Base-by-base conservation (phyloP, 2,797 vertebrate genomes). In the Chrosomus eos region DNA sequence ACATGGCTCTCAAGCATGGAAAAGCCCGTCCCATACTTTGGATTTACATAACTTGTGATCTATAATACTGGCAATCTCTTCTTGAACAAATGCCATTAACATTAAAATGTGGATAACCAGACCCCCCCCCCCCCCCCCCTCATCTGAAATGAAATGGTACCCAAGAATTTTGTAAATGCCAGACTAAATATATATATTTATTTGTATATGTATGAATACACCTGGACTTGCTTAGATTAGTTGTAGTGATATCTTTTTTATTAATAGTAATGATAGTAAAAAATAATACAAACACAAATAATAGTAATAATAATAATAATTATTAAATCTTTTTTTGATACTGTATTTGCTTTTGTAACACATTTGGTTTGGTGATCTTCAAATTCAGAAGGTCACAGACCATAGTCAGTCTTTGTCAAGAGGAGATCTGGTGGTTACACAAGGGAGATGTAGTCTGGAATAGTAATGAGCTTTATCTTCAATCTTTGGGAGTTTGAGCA, bases 391-490 rank as follows among this genome's bases (percentile, higher is more conserved):
- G 82, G 82, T 78, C 82, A n/a, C 64, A 31, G 51, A 26, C 62
- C 62, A 64, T 74, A 82, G 82, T 75, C 71, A 64, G 72, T 83
- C 82, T 83, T 83, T 76, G 48, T 78, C 74, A 67, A 81, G 45
- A 53, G 45, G 13, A 5, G 26, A 55, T 81, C 79, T 70, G 19
- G 64, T 70, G 64, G 79, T 70, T 70, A 55, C 82, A 70, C 66
- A 45, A 70, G 73, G 73, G 82, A 84, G 64, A 77, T 60, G 66
- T 67, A 75, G 81, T 84, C 74, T 84, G 51, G 82, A 78, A 84
- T 84, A 84, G 51, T 78, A 84, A 84, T 84, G 73, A 84, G 74
- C 53, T 66, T 45, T 84, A 78, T 84, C 82, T 43, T 82, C 75
- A 45, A 33, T 78, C 80, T 55, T 82, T 48, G 43, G 86, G 58